These are phyloP conservation scores for Thryonomys swinderianus DNA, from an alignment of 2,113 vertebrate genomes.

Conservation along the genomic window DNA sequence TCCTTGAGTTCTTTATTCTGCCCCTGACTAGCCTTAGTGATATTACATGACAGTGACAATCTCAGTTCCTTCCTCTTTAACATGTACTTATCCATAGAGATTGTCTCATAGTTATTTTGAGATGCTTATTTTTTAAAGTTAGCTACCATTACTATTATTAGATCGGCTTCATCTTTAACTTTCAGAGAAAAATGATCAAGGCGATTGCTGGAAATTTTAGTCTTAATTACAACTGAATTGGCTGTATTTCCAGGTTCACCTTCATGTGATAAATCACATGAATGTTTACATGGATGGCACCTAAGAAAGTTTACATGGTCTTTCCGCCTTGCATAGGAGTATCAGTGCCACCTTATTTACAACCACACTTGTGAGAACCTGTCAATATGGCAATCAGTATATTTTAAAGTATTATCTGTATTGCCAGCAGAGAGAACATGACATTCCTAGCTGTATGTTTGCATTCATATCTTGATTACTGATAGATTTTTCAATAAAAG, in stretches of 20 bases:
- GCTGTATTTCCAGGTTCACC: neutral
- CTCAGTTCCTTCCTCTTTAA: neutral
- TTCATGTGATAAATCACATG: slow-evolving; percentile 21
- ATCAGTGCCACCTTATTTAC: slow-evolving; percentile 52
- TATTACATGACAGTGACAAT: neutral
- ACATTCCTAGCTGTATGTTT: neutral
- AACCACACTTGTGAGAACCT: slow-evolving; percentile 26
- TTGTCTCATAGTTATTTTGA: neutral
- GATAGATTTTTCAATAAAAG: slow-evolving; percentile 37
- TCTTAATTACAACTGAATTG: slow-evolving; percentile 31
- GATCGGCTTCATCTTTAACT: slow-evolving; percentile 46
- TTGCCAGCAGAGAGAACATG: slow-evolving; percentile 28
- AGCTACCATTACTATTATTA: slow-evolving; percentile 2
- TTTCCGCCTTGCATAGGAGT: neutral
- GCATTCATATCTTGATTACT: neutral
- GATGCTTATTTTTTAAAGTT: neutral
- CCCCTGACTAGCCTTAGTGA: neutral
- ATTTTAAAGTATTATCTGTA: slow-evolving; percentile 43
- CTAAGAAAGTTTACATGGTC: neutral
- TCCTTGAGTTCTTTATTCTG: neutral
- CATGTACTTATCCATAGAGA: neutral
- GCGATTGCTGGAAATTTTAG: neutral
- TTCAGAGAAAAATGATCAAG: slow-evolving; percentile 51
- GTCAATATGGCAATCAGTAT: slow-evolving; percentile 31
- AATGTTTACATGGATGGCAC: neutral